These are phyloP conservation scores for Ramphastos sulfuratus DNA, from an alignment of 2,113 vertebrate species.

Conservation along the genomic window DNA sequence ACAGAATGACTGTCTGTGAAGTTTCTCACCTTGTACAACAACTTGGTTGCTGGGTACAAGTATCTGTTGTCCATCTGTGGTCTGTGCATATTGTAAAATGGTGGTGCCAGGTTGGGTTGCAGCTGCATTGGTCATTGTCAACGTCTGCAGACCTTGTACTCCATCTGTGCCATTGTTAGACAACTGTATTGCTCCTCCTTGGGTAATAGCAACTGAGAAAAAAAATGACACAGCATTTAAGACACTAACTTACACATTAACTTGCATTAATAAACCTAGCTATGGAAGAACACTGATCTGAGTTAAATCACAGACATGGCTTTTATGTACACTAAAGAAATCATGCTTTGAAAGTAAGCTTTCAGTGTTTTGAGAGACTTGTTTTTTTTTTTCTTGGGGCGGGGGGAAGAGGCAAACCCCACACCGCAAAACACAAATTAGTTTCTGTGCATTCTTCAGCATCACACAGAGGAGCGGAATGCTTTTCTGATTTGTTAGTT, in stretches of 20 bases:
- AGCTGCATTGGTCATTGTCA: conserved; percentile 94
- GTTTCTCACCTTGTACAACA: conserved; percentile 94
- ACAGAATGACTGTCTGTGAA: conserved; percentile 4
- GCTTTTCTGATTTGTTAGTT: not conserved
- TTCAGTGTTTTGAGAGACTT: not conserved
- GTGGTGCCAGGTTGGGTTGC: conserved; percentile 90
- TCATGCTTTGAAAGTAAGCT: not conserved
- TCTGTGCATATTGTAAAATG: conserved; percentile 98
- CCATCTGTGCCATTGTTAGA: conserved; percentile 98
- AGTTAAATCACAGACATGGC: not conserved
- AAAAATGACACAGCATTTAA: conserved; percentile 28
- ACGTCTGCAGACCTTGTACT: conserved; percentile 92
- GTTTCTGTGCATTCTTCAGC: not conserved
- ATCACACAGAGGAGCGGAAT: not conserved
- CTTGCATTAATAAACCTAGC: conserved; percentile 22
- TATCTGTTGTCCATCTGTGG: conserved; percentile 97
- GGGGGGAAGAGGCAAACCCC: not conserved
- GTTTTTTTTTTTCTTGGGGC: not conserved
- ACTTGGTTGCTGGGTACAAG: conserved; percentile 98
- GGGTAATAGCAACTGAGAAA: conserved; percentile 93
- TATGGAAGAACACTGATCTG: not conserved
- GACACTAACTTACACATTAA: conserved; percentile 22
- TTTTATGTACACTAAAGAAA: not conserved
- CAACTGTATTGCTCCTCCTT: conserved; percentile 96
- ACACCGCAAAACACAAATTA: not conserved